A percentile compares a stretch with the other conserved stretches of the same genome.
These are phyloP conservation scores for Diloba caeruleocephala DNA, from an alignment of 2,888 invertebrate species.

Conservation along the genomic window DNA sequence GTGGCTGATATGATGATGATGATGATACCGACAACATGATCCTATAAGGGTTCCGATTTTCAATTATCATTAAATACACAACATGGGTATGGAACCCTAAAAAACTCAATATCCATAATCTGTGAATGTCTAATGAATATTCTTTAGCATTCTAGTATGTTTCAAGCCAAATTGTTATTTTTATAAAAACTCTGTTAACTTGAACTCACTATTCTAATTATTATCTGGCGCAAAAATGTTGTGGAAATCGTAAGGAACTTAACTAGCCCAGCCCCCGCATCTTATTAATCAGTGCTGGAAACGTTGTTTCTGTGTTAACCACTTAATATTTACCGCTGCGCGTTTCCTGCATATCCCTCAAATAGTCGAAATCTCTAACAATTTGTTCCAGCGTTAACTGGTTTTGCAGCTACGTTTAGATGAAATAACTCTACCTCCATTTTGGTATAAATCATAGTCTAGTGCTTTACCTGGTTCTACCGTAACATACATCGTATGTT, in stretches of 20 bases:
- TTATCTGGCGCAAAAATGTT: conserved; percentile 7
- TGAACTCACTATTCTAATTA: too few species aligned
- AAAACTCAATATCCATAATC: too few species aligned
- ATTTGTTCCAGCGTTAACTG: conserved; percentile 17
- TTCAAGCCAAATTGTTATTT: too few species aligned
- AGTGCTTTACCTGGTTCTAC: conserved; percentile 6
- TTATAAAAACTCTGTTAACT: too few species aligned
- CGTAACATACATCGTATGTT: neutral
- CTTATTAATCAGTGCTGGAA: conserved; percentile 39
- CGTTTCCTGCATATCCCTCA: conserved; percentile 9
- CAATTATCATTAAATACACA: too few species aligned
- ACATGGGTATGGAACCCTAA: too few species aligned
- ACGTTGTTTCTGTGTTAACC: conserved; percentile 29
- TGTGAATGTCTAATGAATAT: too few species aligned
- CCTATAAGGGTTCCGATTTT: too few species aligned
- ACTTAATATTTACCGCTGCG: conserved; percentile 2
- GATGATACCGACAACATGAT: too few species aligned
- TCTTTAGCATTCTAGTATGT: too few species aligned
- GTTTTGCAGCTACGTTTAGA: conserved; percentile 6
- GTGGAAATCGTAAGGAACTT: conserved; percentile 14
- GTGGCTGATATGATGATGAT: too few species aligned
- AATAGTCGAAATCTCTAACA: conserved; percentile 17
- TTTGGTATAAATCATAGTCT: conserved; percentile 2
- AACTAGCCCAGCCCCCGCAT: conserved; percentile 28
- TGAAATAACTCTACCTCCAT: conserved; percentile 5